These are phyloP conservation scores for Apistogramma diplotaenia DNA, from an alignment of 2,113 vertebrate genomes.

Conservation along the genomic window DNA sequence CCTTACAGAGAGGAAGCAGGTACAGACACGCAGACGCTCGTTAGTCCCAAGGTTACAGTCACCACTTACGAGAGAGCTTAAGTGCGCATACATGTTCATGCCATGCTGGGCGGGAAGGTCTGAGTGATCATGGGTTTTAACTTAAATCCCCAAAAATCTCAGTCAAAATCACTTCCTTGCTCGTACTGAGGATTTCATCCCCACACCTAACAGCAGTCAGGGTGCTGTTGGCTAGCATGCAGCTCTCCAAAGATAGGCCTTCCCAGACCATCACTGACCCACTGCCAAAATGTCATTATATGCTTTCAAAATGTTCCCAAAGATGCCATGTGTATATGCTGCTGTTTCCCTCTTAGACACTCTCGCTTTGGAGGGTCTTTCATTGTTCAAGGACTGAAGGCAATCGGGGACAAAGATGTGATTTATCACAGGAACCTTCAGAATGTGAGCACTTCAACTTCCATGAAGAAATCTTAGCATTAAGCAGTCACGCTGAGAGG, in stretches of 20 bases:
- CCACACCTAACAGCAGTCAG: too few species aligned
- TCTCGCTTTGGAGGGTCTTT: slow-evolving; percentile 93
- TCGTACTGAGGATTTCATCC: too few species aligned
- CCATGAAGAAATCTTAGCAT: not conserved
- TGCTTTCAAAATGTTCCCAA: not conserved
- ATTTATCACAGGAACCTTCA: slow-evolving; percentile 91
- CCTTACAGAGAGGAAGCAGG: slow-evolving; percentile 85
- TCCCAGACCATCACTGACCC: too few species aligned
- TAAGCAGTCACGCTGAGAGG: not conserved
- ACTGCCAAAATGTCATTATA: not conserved
- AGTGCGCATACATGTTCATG: not conserved
- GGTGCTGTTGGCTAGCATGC: too few species aligned
- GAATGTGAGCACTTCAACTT: slow-evolving; percentile 77
- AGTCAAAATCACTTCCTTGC: not conserved
- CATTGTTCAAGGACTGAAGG: slow-evolving; percentile 89
- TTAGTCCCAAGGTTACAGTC: not conserved
- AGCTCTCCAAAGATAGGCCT: too few species aligned
- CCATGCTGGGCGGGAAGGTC: not conserved
- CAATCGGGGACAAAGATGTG: slow-evolving; percentile 88
- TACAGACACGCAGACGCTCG: slow-evolving; percentile 33
- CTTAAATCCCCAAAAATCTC: not conserved
- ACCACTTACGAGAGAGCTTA: not conserved
- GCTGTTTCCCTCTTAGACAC: slow-evolving; percentile 76
- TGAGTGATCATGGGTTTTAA: not conserved
- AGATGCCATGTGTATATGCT: not conserved